These are phyloP conservation scores for Chaetoderma sp. DNA, from an alignment of 2,888 invertebrate species.

Conservation along the genomic window DNA sequence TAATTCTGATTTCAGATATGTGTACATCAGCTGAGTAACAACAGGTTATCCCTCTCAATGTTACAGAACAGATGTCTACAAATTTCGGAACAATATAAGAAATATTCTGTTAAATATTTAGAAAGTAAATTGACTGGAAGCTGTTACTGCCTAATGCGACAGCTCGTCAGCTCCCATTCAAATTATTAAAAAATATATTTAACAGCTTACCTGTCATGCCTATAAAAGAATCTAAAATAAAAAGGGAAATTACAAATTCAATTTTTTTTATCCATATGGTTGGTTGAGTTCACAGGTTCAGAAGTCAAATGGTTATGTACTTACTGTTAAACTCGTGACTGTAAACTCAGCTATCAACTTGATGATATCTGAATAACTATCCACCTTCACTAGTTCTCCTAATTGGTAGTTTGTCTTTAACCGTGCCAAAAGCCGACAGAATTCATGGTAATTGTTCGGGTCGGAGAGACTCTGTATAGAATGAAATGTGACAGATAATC, in stretches of 20 bases:
- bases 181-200: background rate
- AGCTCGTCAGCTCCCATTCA: too few species aligned
- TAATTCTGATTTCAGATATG: too few species aligned
- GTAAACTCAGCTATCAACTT: constrained; percentile 98
- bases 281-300: too few species aligned
- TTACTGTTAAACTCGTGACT: constrained; percentile 90
- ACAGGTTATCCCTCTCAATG: too few species aligned
- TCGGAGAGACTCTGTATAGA: constrained; percentile 85
- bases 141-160: too few species aligned
- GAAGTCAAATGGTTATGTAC: background rate
- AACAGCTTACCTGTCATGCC: background rate
- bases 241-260: background rate
- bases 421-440: constrained; percentile 94
- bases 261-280: too few species aligned
- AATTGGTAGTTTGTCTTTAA: constrained; percentile 98
- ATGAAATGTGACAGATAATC: too few species aligned
- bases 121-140: too few species aligned
- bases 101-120: too few species aligned
- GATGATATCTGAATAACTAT: constrained; percentile 93
- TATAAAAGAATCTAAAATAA: background rate
- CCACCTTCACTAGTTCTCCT: constrained; percentile 95
- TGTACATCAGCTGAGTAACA: too few species aligned
- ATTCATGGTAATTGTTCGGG: constrained; percentile 97
- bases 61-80: too few species aligned
- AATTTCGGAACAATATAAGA: too few species aligned